Percentiles rank a stretch among this genome's conserved stretches.
These are phyloP conservation scores for Megaleporinus macrocephalus DNA, from an alignment of 2,113 vertebrate species.

Conservation along the genomic window DNA sequence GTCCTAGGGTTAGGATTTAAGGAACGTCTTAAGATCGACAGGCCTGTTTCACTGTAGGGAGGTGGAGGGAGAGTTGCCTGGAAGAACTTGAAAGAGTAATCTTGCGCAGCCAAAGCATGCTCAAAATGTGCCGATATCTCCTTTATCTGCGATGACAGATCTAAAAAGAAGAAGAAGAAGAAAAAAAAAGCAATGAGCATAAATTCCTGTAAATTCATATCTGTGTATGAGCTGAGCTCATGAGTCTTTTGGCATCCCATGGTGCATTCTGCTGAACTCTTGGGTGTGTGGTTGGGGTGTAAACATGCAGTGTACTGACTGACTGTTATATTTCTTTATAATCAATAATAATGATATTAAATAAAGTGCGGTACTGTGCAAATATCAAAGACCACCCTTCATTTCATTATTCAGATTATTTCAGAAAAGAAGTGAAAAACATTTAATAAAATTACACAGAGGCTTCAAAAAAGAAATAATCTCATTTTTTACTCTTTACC, in stretches of 20 bases:
- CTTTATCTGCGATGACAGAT: conserved; percentile 1
- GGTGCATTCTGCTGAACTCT: neutral
- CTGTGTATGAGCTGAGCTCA: neutral
- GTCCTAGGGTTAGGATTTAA: conserved; percentile 24
- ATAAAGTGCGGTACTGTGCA: too few species aligned
- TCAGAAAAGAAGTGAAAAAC: too few species aligned
- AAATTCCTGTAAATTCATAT: neutral
- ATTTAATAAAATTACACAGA: too few species aligned
- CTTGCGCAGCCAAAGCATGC: conserved; percentile 2
- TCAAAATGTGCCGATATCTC: neutral
- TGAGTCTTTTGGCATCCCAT: neutral
- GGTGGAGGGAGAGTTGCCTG: neutral
- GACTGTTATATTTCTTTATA: too few species aligned
- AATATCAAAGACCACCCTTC: too few species aligned
- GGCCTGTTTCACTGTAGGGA: neutral
- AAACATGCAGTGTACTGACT: neutral
- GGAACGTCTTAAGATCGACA: neutral
- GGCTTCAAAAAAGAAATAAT: too few species aligned
- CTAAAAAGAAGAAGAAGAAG: conserved; percentile 7
- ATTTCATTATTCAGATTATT: too few species aligned
- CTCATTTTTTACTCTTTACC: too few species aligned
- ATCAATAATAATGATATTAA: too few species aligned
- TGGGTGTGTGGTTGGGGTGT: neutral
- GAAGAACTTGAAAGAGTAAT: conserved; percentile 6
- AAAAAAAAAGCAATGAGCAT: neutral